Conservation (phyloP, 2,888 invertebrate genomes). For the Drosophila borealis region DNA sequence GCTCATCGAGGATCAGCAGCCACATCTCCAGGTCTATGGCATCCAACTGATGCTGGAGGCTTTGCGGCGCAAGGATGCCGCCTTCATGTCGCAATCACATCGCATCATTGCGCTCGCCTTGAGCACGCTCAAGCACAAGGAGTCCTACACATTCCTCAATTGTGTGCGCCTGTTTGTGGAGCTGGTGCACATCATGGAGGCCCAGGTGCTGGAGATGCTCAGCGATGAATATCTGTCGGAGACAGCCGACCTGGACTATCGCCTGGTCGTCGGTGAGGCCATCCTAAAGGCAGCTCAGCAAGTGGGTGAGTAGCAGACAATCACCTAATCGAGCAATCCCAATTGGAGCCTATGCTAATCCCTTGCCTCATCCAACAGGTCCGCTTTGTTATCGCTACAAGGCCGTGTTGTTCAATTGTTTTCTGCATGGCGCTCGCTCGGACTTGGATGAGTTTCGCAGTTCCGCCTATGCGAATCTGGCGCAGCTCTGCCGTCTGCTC, state of each 20-base stretch:
- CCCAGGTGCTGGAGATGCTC: slow-evolving; percentile 82
- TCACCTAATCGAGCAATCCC: not conserved
- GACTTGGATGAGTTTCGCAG: slow-evolving; percentile 81
- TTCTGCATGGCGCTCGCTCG: slow-evolving; percentile 80
- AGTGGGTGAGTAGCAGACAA: slow-evolving; percentile 67
- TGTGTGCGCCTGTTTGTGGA: slow-evolving; percentile 82
- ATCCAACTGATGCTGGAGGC: slow-evolving; percentile 81
- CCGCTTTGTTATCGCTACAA: slow-evolving; percentile 83
- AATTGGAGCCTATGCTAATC: not conserved
- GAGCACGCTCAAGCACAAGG: slow-evolving; percentile 78
- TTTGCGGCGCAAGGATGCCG: slow-evolving; percentile 72
- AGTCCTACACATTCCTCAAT: slow-evolving; percentile 84
- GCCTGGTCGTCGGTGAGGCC: slow-evolving; percentile 84
- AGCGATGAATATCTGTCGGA: slow-evolving; percentile 82
- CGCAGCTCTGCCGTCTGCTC: slow-evolving; percentile 81
- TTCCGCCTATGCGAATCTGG: slow-evolving; percentile 83
- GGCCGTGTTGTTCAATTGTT: slow-evolving; percentile 80
- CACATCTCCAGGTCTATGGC: slow-evolving; percentile 83
- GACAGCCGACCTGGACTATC: slow-evolving; percentile 75
- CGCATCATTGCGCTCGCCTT: slow-evolving; percentile 82
- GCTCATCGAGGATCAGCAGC: slow-evolving; percentile 76
- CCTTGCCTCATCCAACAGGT: slow-evolving; percentile 58
- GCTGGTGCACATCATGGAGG: slow-evolving; percentile 79
- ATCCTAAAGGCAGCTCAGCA: slow-evolving; percentile 82
- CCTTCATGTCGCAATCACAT: slow-evolving; percentile 76